These are phyloP conservation scores for Diadegma fenestrale DNA, from an alignment of 2,888 invertebrate species.

Conservation along the genomic window DNA sequence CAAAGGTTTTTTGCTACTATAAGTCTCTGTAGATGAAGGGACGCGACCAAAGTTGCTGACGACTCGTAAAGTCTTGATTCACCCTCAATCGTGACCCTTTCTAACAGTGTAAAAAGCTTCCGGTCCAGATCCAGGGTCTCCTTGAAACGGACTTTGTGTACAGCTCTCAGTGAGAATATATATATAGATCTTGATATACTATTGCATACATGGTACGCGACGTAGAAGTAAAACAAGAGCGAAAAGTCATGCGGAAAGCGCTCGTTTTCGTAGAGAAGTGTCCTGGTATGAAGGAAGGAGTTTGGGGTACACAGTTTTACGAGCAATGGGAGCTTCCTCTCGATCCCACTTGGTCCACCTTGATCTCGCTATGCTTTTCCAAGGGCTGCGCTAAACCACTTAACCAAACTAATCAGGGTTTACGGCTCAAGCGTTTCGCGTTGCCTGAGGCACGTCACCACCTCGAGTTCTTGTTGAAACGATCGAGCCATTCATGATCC, in stretches of 20 bases:
- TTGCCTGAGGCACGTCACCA: slow-evolving; percentile 55
- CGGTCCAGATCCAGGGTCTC: background rate
- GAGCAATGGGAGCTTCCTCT: slow-evolving; percentile 32
- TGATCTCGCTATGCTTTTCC: slow-evolving; percentile 47
- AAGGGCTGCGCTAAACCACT: slow-evolving; percentile 74
- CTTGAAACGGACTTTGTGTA: background rate
- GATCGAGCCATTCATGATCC: slow-evolving; percentile 38
- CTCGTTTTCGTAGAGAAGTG: slow-evolving; percentile 9
- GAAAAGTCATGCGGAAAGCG: slow-evolving; percentile 34
- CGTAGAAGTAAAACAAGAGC: slow-evolving; percentile 13
- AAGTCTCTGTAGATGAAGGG: background rate
- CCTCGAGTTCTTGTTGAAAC: slow-evolving; percentile 52
- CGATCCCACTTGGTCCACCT: background rate
- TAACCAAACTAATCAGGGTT: slow-evolving; percentile 78
- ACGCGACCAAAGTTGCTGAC: slow-evolving; percentile 63
- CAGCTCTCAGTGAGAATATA: background rate
- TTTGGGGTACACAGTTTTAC: slow-evolving; percentile 64
- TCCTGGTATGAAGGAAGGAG: slow-evolving; percentile 34
- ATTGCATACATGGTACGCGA: background rate
- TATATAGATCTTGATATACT: background rate
- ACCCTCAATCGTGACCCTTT: slow-evolving; percentile 9
- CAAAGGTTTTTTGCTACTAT: slow-evolving; percentile 37
- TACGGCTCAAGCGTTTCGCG: slow-evolving; percentile 71
- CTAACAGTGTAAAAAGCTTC: background rate
- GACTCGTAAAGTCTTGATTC: slow-evolving; percentile 56